Percentiles rank a stretch among this genome's conserved stretches.
phyloP scores from a whole-genome alignment of 2,888 invertebrate species.

The Neoascia interrupta region DNA sequence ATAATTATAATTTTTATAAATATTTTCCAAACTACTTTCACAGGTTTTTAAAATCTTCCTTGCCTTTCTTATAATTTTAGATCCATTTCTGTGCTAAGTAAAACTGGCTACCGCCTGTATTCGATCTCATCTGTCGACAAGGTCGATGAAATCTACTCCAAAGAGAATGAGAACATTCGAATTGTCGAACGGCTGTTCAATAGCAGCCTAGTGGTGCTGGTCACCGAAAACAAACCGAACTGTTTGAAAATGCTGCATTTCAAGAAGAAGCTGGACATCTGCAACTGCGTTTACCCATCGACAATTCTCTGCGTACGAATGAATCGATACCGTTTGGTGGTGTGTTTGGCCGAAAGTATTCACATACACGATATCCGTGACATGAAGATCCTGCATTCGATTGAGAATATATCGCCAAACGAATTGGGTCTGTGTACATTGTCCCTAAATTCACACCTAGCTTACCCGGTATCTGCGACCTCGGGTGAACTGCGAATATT shows the following conservation, averaged over 20 bases:
- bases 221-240: conserved; percentile 78
- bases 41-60: too few species aligned
- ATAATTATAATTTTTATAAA: too few species aligned
- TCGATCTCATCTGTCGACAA: conserved; percentile 76
- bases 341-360: conserved; percentile 78
- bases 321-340: conserved; percentile 78
- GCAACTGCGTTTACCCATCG: conserved; percentile 79
- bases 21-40: too few species aligned
- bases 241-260: conserved; percentile 79
- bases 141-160: conserved; percentile 79
- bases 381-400: conserved; percentile 79
- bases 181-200: conserved; percentile 79
- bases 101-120: conserved; percentile 77
- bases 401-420: conserved; percentile 77
- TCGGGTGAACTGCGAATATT: conserved; percentile 78
- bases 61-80: conserved; percentile 71
- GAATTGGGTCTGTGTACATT: conserved; percentile 77
- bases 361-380: conserved; percentile 79
- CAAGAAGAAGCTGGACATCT: conserved; percentile 79
- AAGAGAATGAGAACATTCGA: conserved; percentile 78
- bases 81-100: conserved; percentile 77
- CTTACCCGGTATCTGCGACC: conserved; percentile 76
- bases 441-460: conserved; percentile 78
- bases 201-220: conserved; percentile 78
- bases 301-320: conserved; percentile 78